These are phyloP conservation scores for Drosophila bunnanda DNA, from an alignment of 2,888 invertebrate species.

Conservation along the genomic window DNA sequence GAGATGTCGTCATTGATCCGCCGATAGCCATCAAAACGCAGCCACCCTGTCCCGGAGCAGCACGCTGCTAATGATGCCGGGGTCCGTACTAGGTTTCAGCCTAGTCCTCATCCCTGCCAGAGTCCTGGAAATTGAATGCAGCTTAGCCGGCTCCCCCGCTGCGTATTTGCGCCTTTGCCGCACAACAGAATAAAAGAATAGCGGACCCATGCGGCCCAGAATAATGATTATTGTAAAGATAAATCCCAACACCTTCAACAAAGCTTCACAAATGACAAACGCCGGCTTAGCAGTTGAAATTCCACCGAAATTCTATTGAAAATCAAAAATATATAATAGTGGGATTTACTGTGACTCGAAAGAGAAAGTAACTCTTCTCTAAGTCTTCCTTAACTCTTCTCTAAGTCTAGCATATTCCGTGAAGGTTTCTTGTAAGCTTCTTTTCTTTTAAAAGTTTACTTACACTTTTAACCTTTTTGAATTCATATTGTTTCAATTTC, in stretches of 20 bases:
- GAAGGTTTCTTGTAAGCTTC: not conserved
- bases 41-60: slow-evolving; percentile 63
- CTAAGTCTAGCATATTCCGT: not conserved
- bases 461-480: not conserved
- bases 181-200: slow-evolving; percentile 27
- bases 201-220: slow-evolving; percentile 53
- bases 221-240: slow-evolving; percentile 83
- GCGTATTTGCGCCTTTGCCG: slow-evolving; percentile 74
- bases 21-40: slow-evolving; percentile 71
- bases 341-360: not conserved
- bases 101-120: slow-evolving; percentile 33
- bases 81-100: slow-evolving; percentile 19
- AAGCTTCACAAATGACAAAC: slow-evolving; percentile 82
- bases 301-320: slow-evolving; percentile 11
- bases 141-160: slow-evolving; percentile 76
- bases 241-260: slow-evolving; percentile 84
- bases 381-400: not conserved
- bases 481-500: no score
- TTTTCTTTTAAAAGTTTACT: no score
- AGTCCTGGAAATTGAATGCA: slow-evolving; percentile 64
- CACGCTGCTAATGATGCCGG: slow-evolving; percentile 70
- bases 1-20: slow-evolving; percentile 74
- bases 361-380: not conserved
- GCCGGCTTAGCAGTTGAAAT: slow-evolving; percentile 52
- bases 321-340: not conserved